Evolutionary conservation across 2,888 invertebrate genomes (phyloP).

Genomic region (Phaedon cochleariae): DNA sequence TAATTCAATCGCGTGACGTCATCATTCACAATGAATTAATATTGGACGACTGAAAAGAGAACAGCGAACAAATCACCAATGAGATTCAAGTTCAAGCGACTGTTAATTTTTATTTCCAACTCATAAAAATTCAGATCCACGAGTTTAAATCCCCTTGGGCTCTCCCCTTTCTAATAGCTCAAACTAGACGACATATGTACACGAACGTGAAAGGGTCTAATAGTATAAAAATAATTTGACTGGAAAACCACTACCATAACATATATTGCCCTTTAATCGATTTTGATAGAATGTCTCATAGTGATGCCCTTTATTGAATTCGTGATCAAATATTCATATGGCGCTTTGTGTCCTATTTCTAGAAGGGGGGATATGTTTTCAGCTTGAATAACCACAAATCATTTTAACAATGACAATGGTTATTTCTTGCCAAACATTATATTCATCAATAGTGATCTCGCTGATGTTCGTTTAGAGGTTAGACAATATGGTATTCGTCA

Average conservation of each 20-base stretch:
- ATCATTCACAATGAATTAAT: too few species aligned
- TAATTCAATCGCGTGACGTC: too few species aligned
- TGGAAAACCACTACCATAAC: neutral
- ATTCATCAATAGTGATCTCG: too few species aligned
- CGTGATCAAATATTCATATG: neutral
- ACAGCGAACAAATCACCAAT: neutral
- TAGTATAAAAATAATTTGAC: conserved; percentile 1
- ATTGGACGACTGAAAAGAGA: neutral
- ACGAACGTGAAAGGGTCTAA: neutral
- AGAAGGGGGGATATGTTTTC: neutral
- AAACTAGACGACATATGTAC: conserved; percentile 2
- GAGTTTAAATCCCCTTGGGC: neutral
- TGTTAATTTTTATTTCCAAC: neutral
- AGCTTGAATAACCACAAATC: neutral
- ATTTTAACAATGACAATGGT: neutral
- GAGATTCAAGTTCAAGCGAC: neutral
- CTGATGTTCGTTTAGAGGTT: too few species aligned
- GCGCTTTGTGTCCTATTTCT: neutral
- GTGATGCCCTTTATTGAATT: neutral
- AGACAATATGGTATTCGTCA: too few species aligned
- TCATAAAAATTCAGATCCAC: neutral
- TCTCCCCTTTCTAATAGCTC: neutral
- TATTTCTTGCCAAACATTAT: too few species aligned
- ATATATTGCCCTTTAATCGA: neutral
- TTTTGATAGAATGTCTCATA: neutral